Conservation (phyloP, 2,113 vertebrate genomes). For the Rhizomys pruinosus region DNA sequence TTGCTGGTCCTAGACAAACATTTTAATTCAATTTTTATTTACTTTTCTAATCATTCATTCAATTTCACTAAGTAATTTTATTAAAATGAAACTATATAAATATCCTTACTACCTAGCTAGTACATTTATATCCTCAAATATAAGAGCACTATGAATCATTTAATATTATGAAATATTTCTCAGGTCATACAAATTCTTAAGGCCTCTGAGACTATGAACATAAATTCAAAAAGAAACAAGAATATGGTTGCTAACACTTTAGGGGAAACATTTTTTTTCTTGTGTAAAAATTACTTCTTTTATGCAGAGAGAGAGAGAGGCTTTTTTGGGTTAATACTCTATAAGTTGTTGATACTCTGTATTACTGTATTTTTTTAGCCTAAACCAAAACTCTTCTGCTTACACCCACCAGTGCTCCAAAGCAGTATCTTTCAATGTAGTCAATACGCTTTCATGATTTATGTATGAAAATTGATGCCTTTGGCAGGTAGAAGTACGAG, state of each 20-base stretch:
- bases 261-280: neutral
- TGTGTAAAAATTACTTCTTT: neutral
- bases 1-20: neutral
- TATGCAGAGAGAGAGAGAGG: neutral
- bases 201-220: neutral
- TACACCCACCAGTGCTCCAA: neutral
- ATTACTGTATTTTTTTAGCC: neutral
- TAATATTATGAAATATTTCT: neutral
- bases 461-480: too few species aligned
- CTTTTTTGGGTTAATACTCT: neutral
- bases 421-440: neutral
- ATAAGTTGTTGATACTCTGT: neutral
- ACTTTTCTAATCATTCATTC: neutral
- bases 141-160: neutral
- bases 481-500: neutral
- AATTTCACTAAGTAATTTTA: neutral
- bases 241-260: neutral
- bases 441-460: neutral
- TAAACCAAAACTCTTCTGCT: neutral
- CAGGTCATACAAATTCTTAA: neutral
- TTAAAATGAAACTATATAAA: conserved; percentile 22
- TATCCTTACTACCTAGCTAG: neutral
- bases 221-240: neutral
- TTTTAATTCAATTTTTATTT: conserved; percentile 2
- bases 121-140: neutral